Base-by-base conservation (phyloP, 2,888 invertebrate genomes). In the Aspidiotus rigidus region DNA sequence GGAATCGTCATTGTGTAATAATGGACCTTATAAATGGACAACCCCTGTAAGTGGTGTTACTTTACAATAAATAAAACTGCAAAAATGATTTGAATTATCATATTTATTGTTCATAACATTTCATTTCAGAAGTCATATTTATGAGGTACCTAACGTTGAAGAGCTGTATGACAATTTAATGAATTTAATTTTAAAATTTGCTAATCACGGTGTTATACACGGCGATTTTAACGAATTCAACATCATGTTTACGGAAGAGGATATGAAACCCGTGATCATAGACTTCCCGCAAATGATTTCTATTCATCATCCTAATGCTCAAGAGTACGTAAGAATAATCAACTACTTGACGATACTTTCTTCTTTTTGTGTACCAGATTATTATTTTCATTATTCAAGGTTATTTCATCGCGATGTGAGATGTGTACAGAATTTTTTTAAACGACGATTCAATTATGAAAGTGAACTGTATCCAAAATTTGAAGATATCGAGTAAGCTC, bases 211-310 rank as follows among this genome's bases (percentile, higher is more conserved):
- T 0, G 92, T 99, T 3, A 98, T 99, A 74, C 99, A 99, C 78
- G 93, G 97, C 0, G 99, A 99, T 81, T 99, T 97, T 78, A 99
- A 99, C 77, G 99, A 99, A 80, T 99, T 99, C 79, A 99, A 99
- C 79, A 85, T 99, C 72, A 93, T 99, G 88, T 81, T 92, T 1
- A 84, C 85, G 53, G 71, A 73, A n/a, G 84, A 86, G 66, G 87
- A 89, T 0, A 86, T 87, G 16, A 88, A 88, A 72, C 89, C 94
- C 0, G 81, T 93, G 62, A 81, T 99, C 73, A 97, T 98, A 72
- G 99, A 99, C 81, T 99, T 99, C 78, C 99, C 99, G 0, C 99
- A 99, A 82, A 99, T 99, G 97, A 86, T 99, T 67, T 96, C 97
- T 7, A 96, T 91, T 0, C 86, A 88, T 39, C 98, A 99, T 79